Conservation (phyloP, 1,140 invertebrate species). For the Latrodectus geometricus region DNA sequence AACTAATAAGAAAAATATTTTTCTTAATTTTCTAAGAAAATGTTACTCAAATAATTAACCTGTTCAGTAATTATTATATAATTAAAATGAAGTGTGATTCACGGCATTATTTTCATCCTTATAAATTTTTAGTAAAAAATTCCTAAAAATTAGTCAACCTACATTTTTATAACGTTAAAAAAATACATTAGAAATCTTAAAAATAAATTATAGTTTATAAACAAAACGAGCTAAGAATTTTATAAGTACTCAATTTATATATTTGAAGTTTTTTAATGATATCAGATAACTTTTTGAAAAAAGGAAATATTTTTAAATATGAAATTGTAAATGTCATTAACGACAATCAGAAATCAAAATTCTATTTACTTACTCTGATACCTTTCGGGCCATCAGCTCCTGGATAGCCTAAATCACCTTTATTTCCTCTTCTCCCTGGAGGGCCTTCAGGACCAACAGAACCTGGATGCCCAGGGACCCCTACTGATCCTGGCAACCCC, state of each 20-base stretch:
- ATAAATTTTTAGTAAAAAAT: too few relatives aligned
- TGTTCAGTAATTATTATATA: too few relatives aligned
- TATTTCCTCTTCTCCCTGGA: constrained; percentile 69
- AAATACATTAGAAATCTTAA: too few relatives aligned
- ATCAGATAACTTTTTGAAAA: not conserved
- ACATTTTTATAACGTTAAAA: too few relatives aligned
- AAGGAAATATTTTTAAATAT: not conserved
- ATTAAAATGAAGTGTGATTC: too few relatives aligned
- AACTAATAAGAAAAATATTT: too few relatives aligned
- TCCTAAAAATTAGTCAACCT: too few relatives aligned
- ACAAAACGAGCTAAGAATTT: too few relatives aligned
- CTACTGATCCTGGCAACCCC: constrained; percentile 77
- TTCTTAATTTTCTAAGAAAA: constrained; percentile 38
- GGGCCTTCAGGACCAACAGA: constrained; percentile 70
- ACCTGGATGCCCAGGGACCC: constrained; percentile 78
- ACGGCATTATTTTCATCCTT: too few relatives aligned
- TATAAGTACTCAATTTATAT: too few relatives aligned
- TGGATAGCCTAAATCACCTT: constrained; percentile 75
- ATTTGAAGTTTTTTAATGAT: too few relatives aligned
- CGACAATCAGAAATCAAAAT: not conserved
- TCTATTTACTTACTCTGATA: constrained; percentile 53
- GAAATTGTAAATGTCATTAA: not conserved
- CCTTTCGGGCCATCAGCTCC: constrained; percentile 76
- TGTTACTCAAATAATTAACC: constrained; percentile 64
- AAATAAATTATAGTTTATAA: too few relatives aligned